These are phyloP conservation scores for Dynastes tityus DNA, from an alignment of 2,888 invertebrate genomes.

Conservation along the genomic window DNA sequence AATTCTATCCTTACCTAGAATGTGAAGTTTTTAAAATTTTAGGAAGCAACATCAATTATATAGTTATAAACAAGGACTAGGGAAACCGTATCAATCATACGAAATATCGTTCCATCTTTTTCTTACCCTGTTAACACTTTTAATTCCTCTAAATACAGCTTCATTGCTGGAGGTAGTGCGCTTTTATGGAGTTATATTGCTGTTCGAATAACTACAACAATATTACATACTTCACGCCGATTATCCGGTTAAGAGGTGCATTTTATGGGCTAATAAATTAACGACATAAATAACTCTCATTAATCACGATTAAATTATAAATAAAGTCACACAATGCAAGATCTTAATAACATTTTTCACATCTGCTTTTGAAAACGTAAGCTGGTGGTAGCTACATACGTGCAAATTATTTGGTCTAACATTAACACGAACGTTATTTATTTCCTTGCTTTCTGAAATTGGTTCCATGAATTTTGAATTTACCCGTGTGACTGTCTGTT, in stretches of 20 bases:
- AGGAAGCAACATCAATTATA: too few relatives aligned
- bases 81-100: too few relatives aligned
- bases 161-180: too few relatives aligned
- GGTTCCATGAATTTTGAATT: slow-evolving; percentile 7
- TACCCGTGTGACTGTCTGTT: background rate
- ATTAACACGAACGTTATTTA: background rate
- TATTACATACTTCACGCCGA: background rate
- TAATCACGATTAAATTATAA: slow-evolving; percentile 23
- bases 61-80: too few relatives aligned
- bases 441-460: background rate
- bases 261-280: background rate
- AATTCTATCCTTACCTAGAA: too few relatives aligned
- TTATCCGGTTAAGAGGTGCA: background rate
- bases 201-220: too few relatives aligned
- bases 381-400: background rate
- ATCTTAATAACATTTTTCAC: slow-evolving; percentile 12
- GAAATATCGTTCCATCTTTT: too few relatives aligned
- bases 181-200: too few relatives aligned
- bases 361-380: background rate
- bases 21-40: too few relatives aligned
- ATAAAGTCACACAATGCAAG: slow-evolving; percentile 17
- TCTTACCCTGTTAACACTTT: too few relatives aligned
- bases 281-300: slow-evolving; percentile 8
- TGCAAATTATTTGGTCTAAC: slow-evolving; percentile 1
- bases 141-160: too few relatives aligned